Evolutionary conservation across 2,113 vertebrate species (phyloP).

Genomic region (Heterotilapia buettikoferi): DNA sequence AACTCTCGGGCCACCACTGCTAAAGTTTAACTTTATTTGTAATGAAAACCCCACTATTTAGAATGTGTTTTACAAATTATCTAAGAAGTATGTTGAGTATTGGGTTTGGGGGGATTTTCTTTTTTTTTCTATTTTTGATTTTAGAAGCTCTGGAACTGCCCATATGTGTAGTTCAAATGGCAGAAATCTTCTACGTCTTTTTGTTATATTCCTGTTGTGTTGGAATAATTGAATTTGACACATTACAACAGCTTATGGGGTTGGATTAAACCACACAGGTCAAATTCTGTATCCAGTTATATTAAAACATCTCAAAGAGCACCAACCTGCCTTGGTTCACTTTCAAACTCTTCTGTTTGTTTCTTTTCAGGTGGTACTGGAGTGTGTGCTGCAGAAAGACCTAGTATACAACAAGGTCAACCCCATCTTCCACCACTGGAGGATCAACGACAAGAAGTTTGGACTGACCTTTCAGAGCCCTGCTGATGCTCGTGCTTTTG

Average conservation of each 20-base stretch:
- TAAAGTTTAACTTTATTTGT: constrained; percentile 44
- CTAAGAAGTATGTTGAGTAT: constrained; percentile 6
- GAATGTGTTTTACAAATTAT: constrained; percentile 58
- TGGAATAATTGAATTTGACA: constrained; percentile 24
- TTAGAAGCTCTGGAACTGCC: neutral
- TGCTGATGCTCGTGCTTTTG: constrained; percentile 96
- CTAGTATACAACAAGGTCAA: constrained; percentile 98
- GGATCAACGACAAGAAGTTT: constrained; percentile 97
- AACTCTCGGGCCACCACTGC: constrained; percentile 11
- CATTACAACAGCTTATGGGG: constrained; percentile 12
- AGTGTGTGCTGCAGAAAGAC: constrained; percentile 93
- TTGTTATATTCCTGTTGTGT: neutral
- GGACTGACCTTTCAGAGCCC: constrained; percentile 99
- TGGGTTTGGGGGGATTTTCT: neutral
- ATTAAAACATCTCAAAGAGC: neutral
- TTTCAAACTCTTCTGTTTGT: neutral
- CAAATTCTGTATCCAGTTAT: neutral
- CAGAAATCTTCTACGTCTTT: neutral
- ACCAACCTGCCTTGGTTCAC: neutral
- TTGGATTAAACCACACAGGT: neutral
- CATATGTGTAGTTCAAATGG: neutral
- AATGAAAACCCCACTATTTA: constrained; percentile 49
- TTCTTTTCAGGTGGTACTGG: constrained; percentile 89
- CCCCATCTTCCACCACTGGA: constrained; percentile 99
- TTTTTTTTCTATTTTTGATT: neutral